Evolutionary conservation across 2,113 vertebrate species (phyloP).

Genomic region (Cynopterus brachyotis): DNA sequence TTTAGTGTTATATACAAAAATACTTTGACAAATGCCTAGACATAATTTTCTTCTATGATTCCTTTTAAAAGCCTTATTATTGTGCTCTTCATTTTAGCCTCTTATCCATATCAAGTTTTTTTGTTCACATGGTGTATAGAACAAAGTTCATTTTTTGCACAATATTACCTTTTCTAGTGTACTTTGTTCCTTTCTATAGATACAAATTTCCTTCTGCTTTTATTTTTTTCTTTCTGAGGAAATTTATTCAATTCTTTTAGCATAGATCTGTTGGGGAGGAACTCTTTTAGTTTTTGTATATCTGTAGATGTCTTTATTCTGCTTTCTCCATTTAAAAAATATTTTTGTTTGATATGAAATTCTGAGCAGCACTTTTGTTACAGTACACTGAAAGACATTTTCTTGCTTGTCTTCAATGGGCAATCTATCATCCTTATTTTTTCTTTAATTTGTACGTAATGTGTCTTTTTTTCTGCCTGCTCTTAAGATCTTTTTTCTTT

Average conservation of each 20-base stretch:
- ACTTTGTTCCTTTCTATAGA: neutral
- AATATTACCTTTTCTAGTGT: neutral
- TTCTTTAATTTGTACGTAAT: neutral
- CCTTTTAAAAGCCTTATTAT: neutral
- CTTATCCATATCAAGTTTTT: neutral
- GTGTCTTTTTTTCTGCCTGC: neutral
- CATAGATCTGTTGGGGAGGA: neutral
- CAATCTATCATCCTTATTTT: neutral
- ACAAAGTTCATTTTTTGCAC: neutral
- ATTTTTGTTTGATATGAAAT: neutral
- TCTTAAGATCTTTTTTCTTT: neutral
- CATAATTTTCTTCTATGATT: neutral
- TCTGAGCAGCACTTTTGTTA: neutral
- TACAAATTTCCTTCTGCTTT: neutral
- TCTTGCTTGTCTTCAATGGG: neutral
- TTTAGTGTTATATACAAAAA: neutral
- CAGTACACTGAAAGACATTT: neutral
- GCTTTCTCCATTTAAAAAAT: neutral
- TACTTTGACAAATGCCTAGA: neutral
- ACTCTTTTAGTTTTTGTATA: neutral
- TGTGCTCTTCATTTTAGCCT: neutral
- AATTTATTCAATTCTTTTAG: neutral
- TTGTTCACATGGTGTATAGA: neutral
- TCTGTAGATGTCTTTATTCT: neutral
- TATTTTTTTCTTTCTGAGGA: neutral